Evolutionary conservation across 2,888 invertebrate species (phyloP).

Genomic region (Marasmarcha lunaedactyla): DNA sequence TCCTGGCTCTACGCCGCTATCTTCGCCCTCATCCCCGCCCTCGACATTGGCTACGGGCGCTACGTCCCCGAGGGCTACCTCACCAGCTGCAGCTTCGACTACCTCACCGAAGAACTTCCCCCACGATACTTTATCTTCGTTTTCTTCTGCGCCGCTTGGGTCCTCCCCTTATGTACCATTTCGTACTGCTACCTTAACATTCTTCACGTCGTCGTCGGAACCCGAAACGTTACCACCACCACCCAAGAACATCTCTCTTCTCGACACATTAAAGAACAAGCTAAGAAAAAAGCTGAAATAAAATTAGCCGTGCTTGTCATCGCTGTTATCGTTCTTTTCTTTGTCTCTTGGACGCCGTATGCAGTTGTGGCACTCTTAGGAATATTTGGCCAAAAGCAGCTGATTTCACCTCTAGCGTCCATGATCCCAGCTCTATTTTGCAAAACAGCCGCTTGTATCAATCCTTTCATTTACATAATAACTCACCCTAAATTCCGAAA

Average conservation of each 20-base stretch:
- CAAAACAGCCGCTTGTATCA: conserved; percentile 84
- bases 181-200: conserved; percentile 80
- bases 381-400: conserved; percentile 72
- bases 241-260: conserved; percentile 62
- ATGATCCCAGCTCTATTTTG: conserved; percentile 85
- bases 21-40: conserved; percentile 78
- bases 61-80: conserved; percentile 89
- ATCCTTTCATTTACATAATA: conserved; percentile 84
- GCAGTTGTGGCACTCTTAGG: conserved; percentile 81
- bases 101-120: conserved; percentile 73
- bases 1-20: conserved; percentile 81
- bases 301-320: conserved; percentile 78
- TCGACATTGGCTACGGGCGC: conserved; percentile 76
- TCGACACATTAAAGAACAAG: conserved; percentile 70
- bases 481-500: conserved; percentile 82
- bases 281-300: conserved; percentile 77
- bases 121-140: conserved; percentile 78
- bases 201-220: conserved; percentile 71
- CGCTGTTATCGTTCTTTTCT: conserved; percentile 79
- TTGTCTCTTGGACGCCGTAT: conserved; percentile 87
- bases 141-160: conserved; percentile 82
- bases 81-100: conserved; percentile 89
- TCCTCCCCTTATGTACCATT: conserved; percentile 78
- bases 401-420: conserved; percentile 76
- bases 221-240: conserved; percentile 53